Conservation (phyloP, 2,113 vertebrate genomes). For the Colaptes auratus region DNA sequence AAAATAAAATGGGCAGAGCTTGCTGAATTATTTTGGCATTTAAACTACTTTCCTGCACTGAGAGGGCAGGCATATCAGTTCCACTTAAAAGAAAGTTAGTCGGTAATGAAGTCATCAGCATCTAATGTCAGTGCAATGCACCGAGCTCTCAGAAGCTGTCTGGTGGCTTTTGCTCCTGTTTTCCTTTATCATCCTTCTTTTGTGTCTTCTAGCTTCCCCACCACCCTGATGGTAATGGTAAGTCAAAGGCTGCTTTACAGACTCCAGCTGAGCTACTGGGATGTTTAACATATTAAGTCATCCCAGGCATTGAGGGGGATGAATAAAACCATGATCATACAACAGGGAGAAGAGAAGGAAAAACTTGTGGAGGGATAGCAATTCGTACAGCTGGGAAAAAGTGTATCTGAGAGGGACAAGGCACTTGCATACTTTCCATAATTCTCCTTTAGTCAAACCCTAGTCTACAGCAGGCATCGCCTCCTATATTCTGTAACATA, state of each 20-base stretch:
- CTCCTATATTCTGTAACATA: background rate
- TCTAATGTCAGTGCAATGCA: background rate
- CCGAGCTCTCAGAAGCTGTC: background rate
- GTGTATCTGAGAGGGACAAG: background rate
- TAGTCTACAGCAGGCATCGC: background rate
- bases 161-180: background rate
- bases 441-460: background rate
- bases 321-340: background rate
- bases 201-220: background rate
- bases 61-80: background rate
- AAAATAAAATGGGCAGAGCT: slow-evolving; percentile 8
- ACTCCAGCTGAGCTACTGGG: background rate
- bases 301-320: background rate
- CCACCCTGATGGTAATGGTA: background rate
- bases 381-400: background rate
- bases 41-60: background rate
- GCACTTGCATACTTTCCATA: background rate
- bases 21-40: slow-evolving; percentile 24
- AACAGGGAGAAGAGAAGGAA: background rate
- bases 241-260: background rate
- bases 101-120: background rate
- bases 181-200: background rate
- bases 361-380: background rate
- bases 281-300: background rate
- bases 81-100: background rate